Conservation (phyloP, 1,140 invertebrate genomes). For the Marisa cornuarietis region DNA sequence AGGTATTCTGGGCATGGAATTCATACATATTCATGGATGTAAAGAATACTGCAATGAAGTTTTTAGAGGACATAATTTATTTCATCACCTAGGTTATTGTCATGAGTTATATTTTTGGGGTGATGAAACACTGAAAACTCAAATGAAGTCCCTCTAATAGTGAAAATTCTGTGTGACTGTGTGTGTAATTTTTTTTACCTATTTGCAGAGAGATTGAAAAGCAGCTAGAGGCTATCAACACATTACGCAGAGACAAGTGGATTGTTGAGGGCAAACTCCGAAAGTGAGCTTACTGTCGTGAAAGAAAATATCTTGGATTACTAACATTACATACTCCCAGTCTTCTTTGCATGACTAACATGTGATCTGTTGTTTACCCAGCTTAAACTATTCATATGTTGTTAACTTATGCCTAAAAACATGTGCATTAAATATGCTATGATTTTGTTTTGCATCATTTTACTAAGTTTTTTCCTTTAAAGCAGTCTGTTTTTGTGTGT, state of each 20-base stretch:
- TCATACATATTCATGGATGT: too few species aligned
- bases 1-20: too few species aligned
- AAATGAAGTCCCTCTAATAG: not conserved
- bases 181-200: constrained; percentile 7
- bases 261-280: constrained; percentile 84
- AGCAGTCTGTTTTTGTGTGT: not conserved
- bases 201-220: constrained; percentile 67
- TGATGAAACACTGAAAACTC: not conserved
- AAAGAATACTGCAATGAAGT: too few species aligned
- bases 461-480: not conserved
- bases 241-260: constrained; percentile 69
- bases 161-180: not conserved
- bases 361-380: too few species aligned
- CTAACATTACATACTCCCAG: too few species aligned
- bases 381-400: too few species aligned
- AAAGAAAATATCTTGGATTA: too few species aligned
- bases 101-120: not conserved
- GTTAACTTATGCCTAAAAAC: not conserved
- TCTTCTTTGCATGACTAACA: too few species aligned
- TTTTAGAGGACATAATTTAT: too few species aligned
- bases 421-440: not conserved
- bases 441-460: not conserved
- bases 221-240: constrained; percentile 68
- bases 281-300: constrained; percentile 72
- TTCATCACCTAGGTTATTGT: too few species aligned